Percentiles rank a stretch among this genome's conserved stretches.
These are phyloP conservation scores for Drosophila robusta DNA, from an alignment of 2,888 invertebrate species.

Conservation along the genomic window DNA sequence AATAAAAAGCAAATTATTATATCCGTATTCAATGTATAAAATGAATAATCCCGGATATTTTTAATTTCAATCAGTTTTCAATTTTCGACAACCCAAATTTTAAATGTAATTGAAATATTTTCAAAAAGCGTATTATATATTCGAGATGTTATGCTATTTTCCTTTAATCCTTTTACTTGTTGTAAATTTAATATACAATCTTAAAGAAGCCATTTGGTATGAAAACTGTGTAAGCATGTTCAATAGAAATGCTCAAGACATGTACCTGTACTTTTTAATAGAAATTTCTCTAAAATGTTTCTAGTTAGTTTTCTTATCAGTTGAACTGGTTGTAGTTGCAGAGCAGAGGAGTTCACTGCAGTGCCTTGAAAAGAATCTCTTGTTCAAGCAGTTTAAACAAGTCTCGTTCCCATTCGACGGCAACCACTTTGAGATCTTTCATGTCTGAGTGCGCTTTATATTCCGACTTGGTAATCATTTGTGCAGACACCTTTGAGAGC, in stretches of 20 bases:
- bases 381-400: constrained; percentile 28
- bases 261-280: not conserved
- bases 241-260: not conserved
- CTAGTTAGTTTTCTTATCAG: constrained; percentile 25
- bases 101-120: too few relatives aligned
- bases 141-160: too few relatives aligned
- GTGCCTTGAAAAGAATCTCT: constrained; percentile 38
- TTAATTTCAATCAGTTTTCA: too few relatives aligned
- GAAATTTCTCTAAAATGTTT: constrained; percentile 6
- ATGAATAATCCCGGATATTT: too few relatives aligned
- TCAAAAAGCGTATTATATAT: too few relatives aligned
- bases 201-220: too few relatives aligned
- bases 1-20: too few relatives aligned
- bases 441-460: constrained; percentile 57
- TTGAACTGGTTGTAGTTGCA: constrained; percentile 12
- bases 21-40: too few relatives aligned
- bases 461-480: constrained; percentile 52
- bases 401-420: constrained; percentile 33
- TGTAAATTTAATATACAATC: too few relatives aligned
- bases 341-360: constrained; percentile 10
- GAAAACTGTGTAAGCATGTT: not conserved
- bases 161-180: too few relatives aligned
- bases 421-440: constrained; percentile 40
- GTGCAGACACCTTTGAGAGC: constrained; percentile 50
- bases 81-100: too few relatives aligned